Conservation (phyloP, 2,797 vertebrate species). For the Zenarchopterus dispar region DNA sequence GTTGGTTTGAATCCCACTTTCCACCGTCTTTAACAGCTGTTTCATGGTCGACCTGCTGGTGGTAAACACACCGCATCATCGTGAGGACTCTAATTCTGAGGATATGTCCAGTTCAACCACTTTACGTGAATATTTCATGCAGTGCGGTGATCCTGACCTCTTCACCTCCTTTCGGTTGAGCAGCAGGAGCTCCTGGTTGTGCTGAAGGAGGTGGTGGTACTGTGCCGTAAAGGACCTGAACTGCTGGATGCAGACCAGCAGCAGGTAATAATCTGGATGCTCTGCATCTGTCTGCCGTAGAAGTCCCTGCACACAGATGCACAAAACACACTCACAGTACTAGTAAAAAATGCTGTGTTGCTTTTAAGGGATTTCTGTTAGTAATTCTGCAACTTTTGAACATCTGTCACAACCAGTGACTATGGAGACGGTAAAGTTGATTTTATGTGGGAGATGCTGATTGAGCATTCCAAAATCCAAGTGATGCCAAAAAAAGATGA, state of each 20-base stretch:
- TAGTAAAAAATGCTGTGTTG: no score
- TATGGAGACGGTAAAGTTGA: no score
- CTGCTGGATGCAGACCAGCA: slow-evolving; percentile 94
- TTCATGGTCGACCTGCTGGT: slow-evolving; percentile 88
- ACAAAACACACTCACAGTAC: background rate
- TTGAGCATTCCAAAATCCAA: no score
- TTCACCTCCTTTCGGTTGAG: slow-evolving; percentile 92
- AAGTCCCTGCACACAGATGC: slow-evolving; percentile 81
- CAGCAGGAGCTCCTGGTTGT: slow-evolving; percentile 92
- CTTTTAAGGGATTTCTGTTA: no score
- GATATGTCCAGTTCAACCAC: background rate
- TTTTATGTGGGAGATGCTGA: no score
- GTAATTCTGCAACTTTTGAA: no score
- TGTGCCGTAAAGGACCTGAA: slow-evolving; percentile 91
- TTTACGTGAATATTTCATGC: background rate
- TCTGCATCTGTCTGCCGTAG: slow-evolving; percentile 92
- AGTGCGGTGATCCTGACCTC: slow-evolving; percentile 81
- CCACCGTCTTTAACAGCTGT: slow-evolving; percentile 88
- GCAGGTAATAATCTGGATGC: slow-evolving; percentile 95
- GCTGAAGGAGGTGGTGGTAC: slow-evolving; percentile 92
- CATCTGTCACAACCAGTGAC: no score
- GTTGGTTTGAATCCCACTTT: slow-evolving; percentile 85
- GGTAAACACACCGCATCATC: slow-evolving; percentile 5
- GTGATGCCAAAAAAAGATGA: no score
- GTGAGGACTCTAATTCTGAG: background rate